These are phyloP conservation scores for Dipodomys ordii DNA, from an alignment of 2,113 vertebrate genomes.

Conservation along the genomic window DNA sequence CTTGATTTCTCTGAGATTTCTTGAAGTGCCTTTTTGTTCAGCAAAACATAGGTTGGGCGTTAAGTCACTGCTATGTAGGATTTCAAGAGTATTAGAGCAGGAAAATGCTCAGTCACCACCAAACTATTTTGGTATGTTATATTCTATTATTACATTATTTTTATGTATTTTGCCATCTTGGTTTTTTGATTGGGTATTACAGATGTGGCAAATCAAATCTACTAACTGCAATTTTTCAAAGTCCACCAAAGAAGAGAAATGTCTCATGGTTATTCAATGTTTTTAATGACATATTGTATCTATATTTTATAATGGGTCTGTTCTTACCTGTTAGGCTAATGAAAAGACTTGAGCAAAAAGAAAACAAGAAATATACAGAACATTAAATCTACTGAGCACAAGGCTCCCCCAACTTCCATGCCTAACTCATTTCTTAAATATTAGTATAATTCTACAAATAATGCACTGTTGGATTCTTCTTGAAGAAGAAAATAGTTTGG, in stretches of 20 bases:
- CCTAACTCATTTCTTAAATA: background rate
- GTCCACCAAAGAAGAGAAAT: background rate
- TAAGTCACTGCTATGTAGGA: background rate
- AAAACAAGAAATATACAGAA: background rate
- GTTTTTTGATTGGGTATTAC: background rate
- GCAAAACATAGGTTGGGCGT: background rate
- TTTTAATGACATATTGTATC: background rate
- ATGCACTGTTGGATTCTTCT: conserved; percentile 17
- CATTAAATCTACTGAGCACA: background rate
- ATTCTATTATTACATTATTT: too few species aligned
- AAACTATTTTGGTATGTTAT: background rate
- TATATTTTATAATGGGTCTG: background rate
- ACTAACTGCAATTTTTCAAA: background rate
- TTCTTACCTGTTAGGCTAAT: background rate
- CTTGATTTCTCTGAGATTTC: background rate
- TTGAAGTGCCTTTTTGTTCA: background rate
- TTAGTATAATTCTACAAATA: conserved; percentile 12
- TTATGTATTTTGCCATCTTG: background rate
- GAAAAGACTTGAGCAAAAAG: conserved; percentile 17
- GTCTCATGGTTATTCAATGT: background rate
- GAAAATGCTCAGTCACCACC: background rate
- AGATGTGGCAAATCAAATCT: background rate
- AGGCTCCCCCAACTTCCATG: fast-evolving
- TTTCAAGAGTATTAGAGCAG: background rate
- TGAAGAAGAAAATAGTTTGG: conserved; percentile 36